These are phyloP conservation scores for Lomographa bimaculata DNA, from an alignment of 2,888 invertebrate species.

Conservation along the genomic window DNA sequence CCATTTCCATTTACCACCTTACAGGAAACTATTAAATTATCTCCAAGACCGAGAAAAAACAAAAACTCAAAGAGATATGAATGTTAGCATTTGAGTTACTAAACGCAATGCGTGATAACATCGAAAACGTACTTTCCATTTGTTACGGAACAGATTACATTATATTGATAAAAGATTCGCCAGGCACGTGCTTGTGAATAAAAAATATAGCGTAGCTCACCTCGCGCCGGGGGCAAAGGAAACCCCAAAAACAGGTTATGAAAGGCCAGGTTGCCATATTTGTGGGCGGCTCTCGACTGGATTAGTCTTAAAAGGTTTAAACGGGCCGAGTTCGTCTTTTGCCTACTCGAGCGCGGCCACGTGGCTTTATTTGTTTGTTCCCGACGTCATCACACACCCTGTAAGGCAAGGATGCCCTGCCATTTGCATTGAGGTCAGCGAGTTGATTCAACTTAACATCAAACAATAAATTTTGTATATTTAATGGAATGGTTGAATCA, in stretches of 20 bases:
- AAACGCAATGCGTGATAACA: constrained; percentile 11
- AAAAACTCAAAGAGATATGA: constrained; percentile 1
- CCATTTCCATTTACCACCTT: constrained; percentile 59
- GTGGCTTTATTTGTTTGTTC: constrained; percentile 67
- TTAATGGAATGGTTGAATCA: too few relatives aligned
- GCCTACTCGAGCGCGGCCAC: constrained; percentile 65
- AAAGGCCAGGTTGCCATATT: constrained; percentile 79
- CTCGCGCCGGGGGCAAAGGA: constrained; percentile 69
- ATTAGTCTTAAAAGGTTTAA: constrained; percentile 82
- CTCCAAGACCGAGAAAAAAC: constrained; percentile 4
- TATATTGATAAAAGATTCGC: constrained; percentile 13
- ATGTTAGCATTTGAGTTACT: neutral
- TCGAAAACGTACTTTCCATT: constrained; percentile 1
- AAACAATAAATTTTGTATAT: constrained; percentile 34
- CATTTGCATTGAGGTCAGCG: constrained; percentile 61
- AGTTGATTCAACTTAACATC: constrained; percentile 57
- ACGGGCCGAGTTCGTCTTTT: constrained; percentile 71
- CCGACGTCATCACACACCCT: constrained; percentile 67
- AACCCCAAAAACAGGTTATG: constrained; percentile 83
- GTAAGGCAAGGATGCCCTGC: constrained; percentile 64
- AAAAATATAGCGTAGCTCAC: constrained; percentile 48
- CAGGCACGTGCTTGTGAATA: constrained; percentile 54
- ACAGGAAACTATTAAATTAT: constrained; percentile 51
- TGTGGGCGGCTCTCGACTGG: constrained; percentile 73
- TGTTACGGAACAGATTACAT: constrained; percentile 3